Evolutionary conservation across 1,140 invertebrate species (phyloP).

Genomic region (Triops longicaudatus): DNA sequence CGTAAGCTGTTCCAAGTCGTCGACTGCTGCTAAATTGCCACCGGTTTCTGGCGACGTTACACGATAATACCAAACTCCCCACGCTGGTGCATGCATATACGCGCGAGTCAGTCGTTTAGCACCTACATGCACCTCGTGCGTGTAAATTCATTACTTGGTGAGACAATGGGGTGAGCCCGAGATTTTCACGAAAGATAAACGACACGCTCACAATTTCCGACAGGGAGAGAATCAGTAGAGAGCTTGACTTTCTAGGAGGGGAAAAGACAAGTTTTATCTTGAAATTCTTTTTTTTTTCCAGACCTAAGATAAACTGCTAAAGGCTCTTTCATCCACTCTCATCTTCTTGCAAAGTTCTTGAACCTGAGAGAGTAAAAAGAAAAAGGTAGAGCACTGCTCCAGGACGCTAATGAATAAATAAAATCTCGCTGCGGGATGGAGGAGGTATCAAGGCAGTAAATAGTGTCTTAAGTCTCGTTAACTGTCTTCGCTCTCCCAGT

Average conservation of each 20-base stretch:
- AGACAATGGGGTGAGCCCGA: too few species aligned
- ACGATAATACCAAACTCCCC: too few species aligned
- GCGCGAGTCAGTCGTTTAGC: too few species aligned
- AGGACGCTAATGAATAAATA: conserved; percentile 8
- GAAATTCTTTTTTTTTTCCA: neutral
- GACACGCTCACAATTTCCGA: too few species aligned
- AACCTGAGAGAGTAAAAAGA: neutral
- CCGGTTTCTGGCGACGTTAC: too few species aligned
- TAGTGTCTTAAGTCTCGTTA: neutral
- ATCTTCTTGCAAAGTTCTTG: neutral
- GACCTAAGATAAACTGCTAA: neutral
- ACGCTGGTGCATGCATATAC: too few species aligned
- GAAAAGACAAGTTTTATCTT: neutral
- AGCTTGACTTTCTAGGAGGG: neutral
- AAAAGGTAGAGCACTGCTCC: neutral
- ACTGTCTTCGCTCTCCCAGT: neutral
- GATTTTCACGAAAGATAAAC: too few species aligned
- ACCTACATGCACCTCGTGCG: too few species aligned
- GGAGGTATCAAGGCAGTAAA: conserved; percentile 15
- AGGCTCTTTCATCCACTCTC: neutral
- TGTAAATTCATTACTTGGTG: too few species aligned
- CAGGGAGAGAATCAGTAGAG: neutral
- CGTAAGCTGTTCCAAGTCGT: too few species aligned
- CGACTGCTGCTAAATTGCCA: too few species aligned
- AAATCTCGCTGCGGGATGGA: neutral